phyloP scores from a whole-genome alignment of 1,140 invertebrate genomes.

The Drosophila insularis region DNA sequence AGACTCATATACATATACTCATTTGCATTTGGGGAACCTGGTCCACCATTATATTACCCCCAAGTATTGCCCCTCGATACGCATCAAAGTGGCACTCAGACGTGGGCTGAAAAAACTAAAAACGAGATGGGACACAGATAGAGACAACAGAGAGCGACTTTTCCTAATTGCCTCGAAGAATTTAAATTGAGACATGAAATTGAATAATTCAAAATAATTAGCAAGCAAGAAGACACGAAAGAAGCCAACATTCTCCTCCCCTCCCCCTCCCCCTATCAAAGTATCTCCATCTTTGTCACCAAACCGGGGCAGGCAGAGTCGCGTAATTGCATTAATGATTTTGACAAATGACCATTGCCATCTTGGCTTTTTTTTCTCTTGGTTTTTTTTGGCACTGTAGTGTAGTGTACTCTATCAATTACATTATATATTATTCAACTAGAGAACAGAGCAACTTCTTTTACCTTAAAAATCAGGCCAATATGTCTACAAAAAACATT shows the following conservation, averaged over 20 bases:
- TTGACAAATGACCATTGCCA: conserved; percentile 75
- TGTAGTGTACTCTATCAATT: conserved; percentile 19
- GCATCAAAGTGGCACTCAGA: conserved; percentile 76
- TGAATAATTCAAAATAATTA: conserved; percentile 82
- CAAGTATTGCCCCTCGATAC: conserved; percentile 21
- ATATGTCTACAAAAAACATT: not conserved
- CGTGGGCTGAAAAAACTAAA: conserved; percentile 36
- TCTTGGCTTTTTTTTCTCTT: conserved; percentile 33
- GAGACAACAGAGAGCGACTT: conserved; percentile 41
- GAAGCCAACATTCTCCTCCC: conserved; percentile 8
- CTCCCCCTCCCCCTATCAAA: not conserved
- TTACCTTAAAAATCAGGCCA: not conserved
- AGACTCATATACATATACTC: conserved; percentile 27
- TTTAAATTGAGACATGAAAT: conserved; percentile 81
- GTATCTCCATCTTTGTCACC: not conserved
- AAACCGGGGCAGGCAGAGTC: not conserved
- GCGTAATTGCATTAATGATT: conserved; percentile 80
- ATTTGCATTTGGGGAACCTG: conserved; percentile 65
- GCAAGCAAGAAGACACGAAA: conserved; percentile 42
- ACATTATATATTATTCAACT: not conserved
- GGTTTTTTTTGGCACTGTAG: conserved; percentile 46
- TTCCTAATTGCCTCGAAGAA: conserved; percentile 71
- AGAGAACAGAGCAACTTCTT: not conserved
- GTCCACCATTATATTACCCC: not conserved
- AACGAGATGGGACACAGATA: conserved; percentile 60